Evolutionary conservation across 2,113 vertebrate species (phyloP).

Genomic region (Triplophysa tibetana): DNA sequence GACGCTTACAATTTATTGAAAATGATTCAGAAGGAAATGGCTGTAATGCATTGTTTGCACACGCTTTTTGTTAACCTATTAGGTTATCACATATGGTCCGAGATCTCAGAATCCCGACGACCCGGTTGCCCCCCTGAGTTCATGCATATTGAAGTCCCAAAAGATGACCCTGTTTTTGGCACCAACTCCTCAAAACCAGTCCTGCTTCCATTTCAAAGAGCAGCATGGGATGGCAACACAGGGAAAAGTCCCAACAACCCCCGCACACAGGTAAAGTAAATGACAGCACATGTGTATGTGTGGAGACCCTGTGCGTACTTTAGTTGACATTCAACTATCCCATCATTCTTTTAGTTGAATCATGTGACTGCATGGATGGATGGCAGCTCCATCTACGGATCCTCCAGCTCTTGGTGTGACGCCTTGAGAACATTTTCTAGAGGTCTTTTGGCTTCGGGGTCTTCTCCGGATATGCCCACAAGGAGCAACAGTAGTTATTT

Average conservation of each 20-base stretch:
- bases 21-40: not conserved
- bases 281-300: not conserved
- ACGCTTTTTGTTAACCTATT: not conserved
- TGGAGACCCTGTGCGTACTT: not conserved
- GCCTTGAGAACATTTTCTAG: conserved; percentile 82
- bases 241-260: conserved; percentile 90
- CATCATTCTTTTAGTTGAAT: conserved; percentile 75
- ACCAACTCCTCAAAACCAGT: conserved; percentile 67
- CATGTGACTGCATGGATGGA: conserved; percentile 92
- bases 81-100: conserved; percentile 81
- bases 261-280: conserved; percentile 73
- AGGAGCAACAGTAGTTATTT: conserved; percentile 55
- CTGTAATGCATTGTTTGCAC: not conserved
- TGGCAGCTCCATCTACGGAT: conserved; percentile 95
- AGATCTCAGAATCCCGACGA: conserved; percentile 69
- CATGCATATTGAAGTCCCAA: conserved; percentile 83
- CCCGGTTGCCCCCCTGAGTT: conserved; percentile 84
- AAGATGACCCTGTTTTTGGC: conserved; percentile 84
- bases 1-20: no score
- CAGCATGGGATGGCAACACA: conserved; percentile 77
- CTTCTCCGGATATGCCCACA: conserved; percentile 70
- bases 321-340: not conserved
- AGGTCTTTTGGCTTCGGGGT: conserved; percentile 77
- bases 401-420: conserved; percentile 88
- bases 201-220: conserved; percentile 85